Percentiles rank a stretch among this genome's conserved stretches.
Evolutionary conservation across 1,140 invertebrate species (phyloP).

Genomic region (Hylaeus volcanicus): DNA sequence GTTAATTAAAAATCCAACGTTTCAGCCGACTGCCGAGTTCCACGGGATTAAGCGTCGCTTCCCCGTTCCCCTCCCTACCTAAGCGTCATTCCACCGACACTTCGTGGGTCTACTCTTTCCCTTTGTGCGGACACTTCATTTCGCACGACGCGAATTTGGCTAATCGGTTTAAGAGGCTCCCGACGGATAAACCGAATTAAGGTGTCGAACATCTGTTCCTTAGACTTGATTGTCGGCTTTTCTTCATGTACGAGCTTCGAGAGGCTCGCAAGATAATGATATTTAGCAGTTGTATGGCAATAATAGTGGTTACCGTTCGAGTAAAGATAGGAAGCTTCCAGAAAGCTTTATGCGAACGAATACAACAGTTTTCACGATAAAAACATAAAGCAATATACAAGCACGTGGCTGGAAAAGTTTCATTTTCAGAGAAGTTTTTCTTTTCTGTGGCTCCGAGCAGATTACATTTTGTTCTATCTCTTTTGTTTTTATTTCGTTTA

Average conservation of each 20-base stretch:
- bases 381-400: no score
- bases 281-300: background rate
- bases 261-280: background rate
- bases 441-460: no score
- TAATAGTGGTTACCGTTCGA: background rate
- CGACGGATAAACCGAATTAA: slow-evolving; percentile 37
- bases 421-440: no score
- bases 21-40: slow-evolving; percentile 2
- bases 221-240: background rate
- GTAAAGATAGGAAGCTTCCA: no score
- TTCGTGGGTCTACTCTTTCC: background rate
- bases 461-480: no score
- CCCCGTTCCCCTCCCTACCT: background rate
- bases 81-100: background rate
- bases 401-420: no score
- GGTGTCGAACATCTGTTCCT: slow-evolving; percentile 3
- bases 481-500: no score
- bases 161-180: slow-evolving; percentile 32
- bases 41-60: slow-evolving; percentile 22
- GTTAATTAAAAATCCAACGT: slow-evolving; percentile 67
- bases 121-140: background rate
- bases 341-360: no score
- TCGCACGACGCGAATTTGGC: background rate
- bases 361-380: no score
- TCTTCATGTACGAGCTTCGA: no score